Percentiles rank a stretch among this genome's conserved stretches.
These are phyloP conservation scores for Brachypalpus laphriformis DNA, from an alignment of 2,888 invertebrate species.

Conservation along the genomic window DNA sequence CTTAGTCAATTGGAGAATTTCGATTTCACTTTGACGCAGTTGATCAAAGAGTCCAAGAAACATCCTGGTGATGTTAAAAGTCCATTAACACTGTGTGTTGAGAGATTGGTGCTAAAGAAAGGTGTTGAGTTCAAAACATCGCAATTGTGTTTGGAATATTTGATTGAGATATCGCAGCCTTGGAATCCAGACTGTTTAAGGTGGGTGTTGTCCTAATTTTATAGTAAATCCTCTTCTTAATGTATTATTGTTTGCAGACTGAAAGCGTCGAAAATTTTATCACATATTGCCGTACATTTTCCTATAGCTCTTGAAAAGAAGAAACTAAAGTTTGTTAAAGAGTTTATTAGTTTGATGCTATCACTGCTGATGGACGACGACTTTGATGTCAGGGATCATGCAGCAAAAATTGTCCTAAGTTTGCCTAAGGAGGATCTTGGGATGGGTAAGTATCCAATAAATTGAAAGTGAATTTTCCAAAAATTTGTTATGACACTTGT, in stretches of 20 bases:
- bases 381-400: constrained; percentile 77
- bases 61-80: constrained; percentile 77
- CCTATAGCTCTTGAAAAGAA: constrained; percentile 71
- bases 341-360: constrained; percentile 77
- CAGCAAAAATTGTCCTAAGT: constrained; percentile 77
- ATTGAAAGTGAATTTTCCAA: constrained; percentile 9
- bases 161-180: constrained; percentile 77
- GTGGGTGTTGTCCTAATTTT: constrained; percentile 35
- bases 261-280: constrained; percentile 77
- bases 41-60: constrained; percentile 75
- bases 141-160: constrained; percentile 76
- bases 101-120: constrained; percentile 75
- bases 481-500: no score
- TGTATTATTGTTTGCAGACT: constrained; percentile 75
- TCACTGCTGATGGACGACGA: constrained; percentile 80
- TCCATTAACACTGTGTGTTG: constrained; percentile 78
- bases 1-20: constrained; percentile 76
- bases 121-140: constrained; percentile 75
- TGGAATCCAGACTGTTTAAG: constrained; percentile 77
- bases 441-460: constrained; percentile 73
- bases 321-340: constrained; percentile 76
- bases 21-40: constrained; percentile 75
- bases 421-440: constrained; percentile 75
- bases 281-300: constrained; percentile 76
- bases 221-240: no score